These are phyloP conservation scores for Acanthosepion esculentum DNA, from an alignment of 2,888 invertebrate species.

Conservation along the genomic window DNA sequence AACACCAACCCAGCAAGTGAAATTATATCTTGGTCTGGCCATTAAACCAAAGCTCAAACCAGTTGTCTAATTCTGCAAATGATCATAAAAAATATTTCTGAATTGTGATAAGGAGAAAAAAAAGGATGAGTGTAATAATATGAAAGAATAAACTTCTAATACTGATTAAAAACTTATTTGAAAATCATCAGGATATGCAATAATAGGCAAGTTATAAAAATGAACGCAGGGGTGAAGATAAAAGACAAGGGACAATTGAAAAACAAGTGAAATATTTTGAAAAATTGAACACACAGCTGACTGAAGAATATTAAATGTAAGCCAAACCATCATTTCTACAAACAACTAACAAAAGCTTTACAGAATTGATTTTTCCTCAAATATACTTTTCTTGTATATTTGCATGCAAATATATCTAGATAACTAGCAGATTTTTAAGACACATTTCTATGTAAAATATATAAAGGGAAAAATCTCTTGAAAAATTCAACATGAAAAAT, in stretches of 20 bases:
- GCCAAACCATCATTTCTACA: background rate
- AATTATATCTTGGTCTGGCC: no score
- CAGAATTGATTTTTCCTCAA: background rate
- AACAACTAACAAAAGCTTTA: background rate
- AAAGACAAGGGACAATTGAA: background rate
- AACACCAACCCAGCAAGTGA: no score
- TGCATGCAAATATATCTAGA: background rate
- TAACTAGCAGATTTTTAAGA: background rate
- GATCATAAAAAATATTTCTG: no score
- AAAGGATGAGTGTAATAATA: background rate
- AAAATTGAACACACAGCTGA: background rate
- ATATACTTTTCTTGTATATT: background rate
- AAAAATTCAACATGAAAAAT: background rate
- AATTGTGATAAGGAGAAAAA: background rate
- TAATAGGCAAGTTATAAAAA: background rate
- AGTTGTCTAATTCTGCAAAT: no score
- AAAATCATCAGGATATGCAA: background rate
- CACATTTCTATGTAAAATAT: slow-evolving; percentile 2
- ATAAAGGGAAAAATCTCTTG: background rate
- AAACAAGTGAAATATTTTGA: background rate
- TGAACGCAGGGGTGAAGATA: background rate
- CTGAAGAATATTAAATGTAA: background rate
- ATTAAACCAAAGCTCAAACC: no score
- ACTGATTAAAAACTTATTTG: background rate
- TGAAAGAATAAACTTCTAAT: background rate